These are phyloP conservation scores for Drosophila micromelanica DNA, from an alignment of 1,140 invertebrate genomes.

Conservation along the genomic window DNA sequence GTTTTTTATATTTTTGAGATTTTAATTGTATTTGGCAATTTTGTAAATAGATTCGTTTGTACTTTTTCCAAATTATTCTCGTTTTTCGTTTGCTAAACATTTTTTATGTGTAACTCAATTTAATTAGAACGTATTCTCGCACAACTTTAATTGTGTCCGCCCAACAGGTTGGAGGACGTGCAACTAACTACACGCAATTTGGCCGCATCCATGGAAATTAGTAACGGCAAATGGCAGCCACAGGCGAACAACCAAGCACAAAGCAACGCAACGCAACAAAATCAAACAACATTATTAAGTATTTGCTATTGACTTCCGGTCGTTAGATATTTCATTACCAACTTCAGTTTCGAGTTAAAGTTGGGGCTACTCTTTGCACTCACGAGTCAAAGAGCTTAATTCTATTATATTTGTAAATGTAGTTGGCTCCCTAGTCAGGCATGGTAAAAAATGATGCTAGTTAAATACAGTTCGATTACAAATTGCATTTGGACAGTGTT, in stretches of 20 bases:
- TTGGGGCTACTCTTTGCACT: conserved; percentile 20
- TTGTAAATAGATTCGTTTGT: too few species aligned
- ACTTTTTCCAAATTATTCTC: too few species aligned
- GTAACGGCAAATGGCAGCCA: conserved; percentile 57
- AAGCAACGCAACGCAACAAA: conserved; percentile 36
- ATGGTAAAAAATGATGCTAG: neutral
- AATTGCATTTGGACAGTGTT: conserved; percentile 30
- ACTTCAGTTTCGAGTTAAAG: conserved; percentile 42
- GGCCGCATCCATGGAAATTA: conserved; percentile 45
- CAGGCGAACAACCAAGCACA: conserved; percentile 57
- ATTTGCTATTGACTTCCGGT: conserved; percentile 82
- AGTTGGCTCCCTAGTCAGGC: neutral
- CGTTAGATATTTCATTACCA: conserved; percentile 83
- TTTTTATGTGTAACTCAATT: neutral
- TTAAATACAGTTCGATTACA: conserved; percentile 44
- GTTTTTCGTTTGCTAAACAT: neutral
- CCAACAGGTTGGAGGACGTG: conserved; percentile 21
- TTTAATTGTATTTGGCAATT: too few species aligned
- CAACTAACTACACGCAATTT: conserved; percentile 55
- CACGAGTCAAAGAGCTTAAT: conserved; percentile 34
- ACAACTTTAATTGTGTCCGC: conserved; percentile 40
- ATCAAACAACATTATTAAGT: conserved; percentile 78
- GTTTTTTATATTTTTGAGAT: too few species aligned
- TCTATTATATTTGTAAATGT: conserved; percentile 57
- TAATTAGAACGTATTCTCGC: conserved; percentile 35